Percentiles rank a stretch among this genome's conserved stretches.
Conservation (phyloP, 2,113 vertebrate genomes). For the Mystacornis crossleyi region DNA sequence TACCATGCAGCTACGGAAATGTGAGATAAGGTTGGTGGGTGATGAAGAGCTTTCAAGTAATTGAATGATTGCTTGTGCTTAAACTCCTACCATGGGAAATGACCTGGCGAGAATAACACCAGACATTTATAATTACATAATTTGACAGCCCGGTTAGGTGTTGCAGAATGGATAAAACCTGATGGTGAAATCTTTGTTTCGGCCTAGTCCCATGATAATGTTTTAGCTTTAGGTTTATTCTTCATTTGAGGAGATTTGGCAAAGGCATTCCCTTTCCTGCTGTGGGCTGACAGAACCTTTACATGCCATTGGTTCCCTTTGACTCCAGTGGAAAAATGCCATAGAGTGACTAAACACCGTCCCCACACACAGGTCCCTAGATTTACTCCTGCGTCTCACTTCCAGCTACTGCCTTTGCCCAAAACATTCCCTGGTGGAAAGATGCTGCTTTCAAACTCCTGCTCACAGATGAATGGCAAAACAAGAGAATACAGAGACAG, state of each 20-base stretch:
- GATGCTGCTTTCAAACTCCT: not conserved
- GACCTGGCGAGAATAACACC: not conserved
- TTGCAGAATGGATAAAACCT: not conserved
- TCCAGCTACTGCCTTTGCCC: not conserved
- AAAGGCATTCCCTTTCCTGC: not conserved
- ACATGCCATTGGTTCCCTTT: not conserved
- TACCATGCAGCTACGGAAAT: not conserved
- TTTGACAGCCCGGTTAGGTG: not conserved
- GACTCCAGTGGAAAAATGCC: not conserved
- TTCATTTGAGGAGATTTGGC: not conserved
- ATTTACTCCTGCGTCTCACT: not conserved
- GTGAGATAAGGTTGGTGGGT: not conserved
- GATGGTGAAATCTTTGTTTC: not conserved
- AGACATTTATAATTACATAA: not conserved
- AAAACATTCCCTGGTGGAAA: not conserved
- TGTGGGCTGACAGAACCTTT: not conserved
- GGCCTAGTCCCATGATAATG: not conserved
- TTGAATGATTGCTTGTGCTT: not conserved
- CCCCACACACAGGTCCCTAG: not conserved
- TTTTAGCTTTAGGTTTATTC: not conserved
- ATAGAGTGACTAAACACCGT: rapidly evolving
- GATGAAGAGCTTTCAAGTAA: not conserved
- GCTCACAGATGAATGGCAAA: not conserved
- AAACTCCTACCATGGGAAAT: not conserved
- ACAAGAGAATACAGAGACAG: not conserved